These are phyloP conservation scores for Sminthurides bifidus DNA, from an alignment of 1,140 invertebrate genomes.

Conservation along the genomic window DNA sequence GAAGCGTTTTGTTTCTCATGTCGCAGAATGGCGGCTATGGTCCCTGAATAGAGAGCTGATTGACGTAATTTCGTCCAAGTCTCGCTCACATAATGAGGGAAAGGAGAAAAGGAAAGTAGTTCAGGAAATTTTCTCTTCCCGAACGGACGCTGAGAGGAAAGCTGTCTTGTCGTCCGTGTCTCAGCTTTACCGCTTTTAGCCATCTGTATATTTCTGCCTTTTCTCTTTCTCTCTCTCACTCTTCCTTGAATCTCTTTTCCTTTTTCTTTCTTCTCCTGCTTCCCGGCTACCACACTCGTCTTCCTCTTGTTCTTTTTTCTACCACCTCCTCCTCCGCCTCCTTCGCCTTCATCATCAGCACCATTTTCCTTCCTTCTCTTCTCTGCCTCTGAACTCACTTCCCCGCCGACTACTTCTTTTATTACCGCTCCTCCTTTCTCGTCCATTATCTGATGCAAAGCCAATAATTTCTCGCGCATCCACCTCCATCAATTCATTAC, in stretches of 20 bases:
- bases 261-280: neutral
- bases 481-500: no score
- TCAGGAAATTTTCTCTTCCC: conserved; percentile 34
- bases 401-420: no score
- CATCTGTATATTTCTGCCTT: neutral
- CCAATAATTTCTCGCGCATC: no score
- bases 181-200: conserved; percentile 6
- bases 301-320: no score
- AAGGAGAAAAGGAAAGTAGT: conserved; percentile 32
- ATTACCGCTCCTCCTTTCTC: no score
- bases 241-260: neutral
- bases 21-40: no score
- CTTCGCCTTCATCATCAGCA: no score
- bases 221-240: neutral
- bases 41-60: conserved; percentile 33
- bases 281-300: neutral
- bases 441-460: no score
- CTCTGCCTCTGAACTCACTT: no score
- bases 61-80: conserved; percentile 32
- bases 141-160: conserved; percentile 29
- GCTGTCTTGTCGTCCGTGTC: conserved; percentile 23
- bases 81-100: conserved; percentile 28
- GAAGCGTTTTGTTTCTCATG: no score
- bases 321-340: conserved; percentile 1
- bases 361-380: no score